Evolutionary conservation across 2,888 invertebrate genomes (phyloP), one percentile per base, ranked within the genome.

Genomic region (Balanococcus diminutus): DNA sequence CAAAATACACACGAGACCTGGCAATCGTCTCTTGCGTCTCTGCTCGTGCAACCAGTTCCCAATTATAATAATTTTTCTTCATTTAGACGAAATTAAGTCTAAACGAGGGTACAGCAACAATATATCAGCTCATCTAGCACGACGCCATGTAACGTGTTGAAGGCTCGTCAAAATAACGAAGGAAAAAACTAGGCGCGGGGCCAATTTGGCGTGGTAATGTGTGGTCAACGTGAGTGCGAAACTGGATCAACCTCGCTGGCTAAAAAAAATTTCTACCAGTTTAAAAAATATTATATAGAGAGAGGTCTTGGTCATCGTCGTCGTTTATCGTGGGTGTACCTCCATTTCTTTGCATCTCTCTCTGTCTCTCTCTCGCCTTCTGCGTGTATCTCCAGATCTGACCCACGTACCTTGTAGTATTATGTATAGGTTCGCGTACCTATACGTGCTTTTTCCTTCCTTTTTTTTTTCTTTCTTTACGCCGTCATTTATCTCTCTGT

Each of bases 261-360:
- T 19, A 22, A 56, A 56, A 56, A 56, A 56, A 56, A 19, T 56
- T 56, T 19, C 56, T 19, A 56, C 22, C 5, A 4, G 56, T n/a
- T n/a, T n/a, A n/a, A n/a, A n/a, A n/a, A 11, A 56, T 3, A 16
- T n/a, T 11, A 42, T 14, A 42, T 2, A 14, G 2, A 42, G 14
- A 31, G 72, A 72, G 72, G 72, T 72, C 72, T 72, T 72, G 72
- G 72, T 72, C 72, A 72, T 72, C 72, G 72, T 72, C 72, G 31
- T 72, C 72, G 61, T 61, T 19, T 25, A 31, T 72, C 56, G 72
- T 72, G 72, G 72, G 72, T 72, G 72, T 72, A 72, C 31, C 72
- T 28, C n/a, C 31, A 31, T 72, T 31, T 56, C 56, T 56, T 22
- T 56, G n/a, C n/a, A n/a, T n/a, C 56, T 56, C 56, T 56, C 22